Evolutionary conservation across 2,113 vertebrate genomes (phyloP), one percentile per base, ranked within the genome.

Genomic region (Pterocles gutturalis): DNA sequence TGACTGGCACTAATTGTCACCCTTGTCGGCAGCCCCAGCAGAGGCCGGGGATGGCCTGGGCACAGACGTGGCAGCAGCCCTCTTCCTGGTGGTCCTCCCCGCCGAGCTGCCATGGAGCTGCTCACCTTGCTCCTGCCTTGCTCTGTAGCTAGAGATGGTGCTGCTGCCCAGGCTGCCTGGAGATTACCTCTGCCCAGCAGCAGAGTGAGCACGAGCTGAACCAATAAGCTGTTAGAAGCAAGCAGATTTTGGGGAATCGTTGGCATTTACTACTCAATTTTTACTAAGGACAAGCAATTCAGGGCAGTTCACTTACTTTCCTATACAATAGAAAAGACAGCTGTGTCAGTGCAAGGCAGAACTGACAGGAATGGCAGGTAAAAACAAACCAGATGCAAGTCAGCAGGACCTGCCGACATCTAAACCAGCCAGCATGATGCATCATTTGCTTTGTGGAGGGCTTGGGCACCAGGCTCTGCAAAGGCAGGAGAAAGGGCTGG

Each of bases 1-100:
- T 2, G 7, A 48, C 55, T 92, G 95, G 87, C 69, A 88, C 87
- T 96, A 96, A 97, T 88, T 94, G 93, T 70, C 58, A 90, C 76
- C 65, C 60, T 96, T 2, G 10, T n/a, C 4, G 2, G 86, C 65
- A 90, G 48, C 53, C 25, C 18, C 25, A 92, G 65, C 45, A 66
- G 61, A 1, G 5, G 18, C 2, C 0, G 2, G 41, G 33, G 15
- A 77, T 22, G 24, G 57, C 26, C 36, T 73, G 62, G 71, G 65
- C 46, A 89, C 45, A 28, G n/a, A 55, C 53, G 8, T 31, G 36
- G 46, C 22, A 65, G 33, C 46, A 64, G 20, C 26, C 22, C 14
- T 55, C 67, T 81, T 54, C 67, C 17, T 8, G 60, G 62, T 71
- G 48, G 43, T 90, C 83, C 14, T 62, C 36, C 87, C 19, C 13